Percentiles rank a stretch among this genome's conserved stretches.
phyloP scores from a whole-genome alignment of 2,113 vertebrate species.

The Hiodon tergisus region DNA sequence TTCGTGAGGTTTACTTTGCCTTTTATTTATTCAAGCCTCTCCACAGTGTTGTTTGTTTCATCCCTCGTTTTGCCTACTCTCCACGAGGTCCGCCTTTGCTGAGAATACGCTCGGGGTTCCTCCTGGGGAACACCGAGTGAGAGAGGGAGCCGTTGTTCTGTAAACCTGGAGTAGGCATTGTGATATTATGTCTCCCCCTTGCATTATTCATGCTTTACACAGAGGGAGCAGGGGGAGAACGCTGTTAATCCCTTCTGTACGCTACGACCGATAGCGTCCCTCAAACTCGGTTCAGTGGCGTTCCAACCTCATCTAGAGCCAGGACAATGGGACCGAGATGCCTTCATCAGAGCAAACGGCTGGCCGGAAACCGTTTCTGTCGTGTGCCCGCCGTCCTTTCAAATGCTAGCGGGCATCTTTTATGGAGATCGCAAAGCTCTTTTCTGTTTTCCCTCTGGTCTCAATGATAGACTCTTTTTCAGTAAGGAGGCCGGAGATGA shows the following conservation, averaged over 20 bases:
- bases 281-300: not conserved
- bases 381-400: too few species aligned
- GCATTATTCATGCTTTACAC: constrained; percentile 41
- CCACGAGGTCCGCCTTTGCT: too few species aligned
- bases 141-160: not conserved
- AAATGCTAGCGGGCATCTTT: too few species aligned
- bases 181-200: constrained; percentile 18
- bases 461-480: not conserved
- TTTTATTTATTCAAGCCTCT: too few species aligned
- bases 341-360: constrained; percentile 17
- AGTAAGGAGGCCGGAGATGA: not conserved
- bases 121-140: not conserved
- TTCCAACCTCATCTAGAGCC: constrained; percentile 18
- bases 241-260: constrained; percentile 6
- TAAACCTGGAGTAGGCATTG: not conserved
- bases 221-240: constrained; percentile 19
- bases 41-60: too few species aligned
- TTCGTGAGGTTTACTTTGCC: too few species aligned
- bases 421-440: too few species aligned
- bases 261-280: not conserved
- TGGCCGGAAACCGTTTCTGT: too few species aligned
- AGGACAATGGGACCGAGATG: constrained; percentile 14
- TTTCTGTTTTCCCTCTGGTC: too few species aligned
- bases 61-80: too few species aligned
- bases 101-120: too few species aligned